These are phyloP conservation scores for Cirrhinus molitorella DNA, from an alignment of 2,797 vertebrate genomes.

Conservation along the genomic window DNA sequence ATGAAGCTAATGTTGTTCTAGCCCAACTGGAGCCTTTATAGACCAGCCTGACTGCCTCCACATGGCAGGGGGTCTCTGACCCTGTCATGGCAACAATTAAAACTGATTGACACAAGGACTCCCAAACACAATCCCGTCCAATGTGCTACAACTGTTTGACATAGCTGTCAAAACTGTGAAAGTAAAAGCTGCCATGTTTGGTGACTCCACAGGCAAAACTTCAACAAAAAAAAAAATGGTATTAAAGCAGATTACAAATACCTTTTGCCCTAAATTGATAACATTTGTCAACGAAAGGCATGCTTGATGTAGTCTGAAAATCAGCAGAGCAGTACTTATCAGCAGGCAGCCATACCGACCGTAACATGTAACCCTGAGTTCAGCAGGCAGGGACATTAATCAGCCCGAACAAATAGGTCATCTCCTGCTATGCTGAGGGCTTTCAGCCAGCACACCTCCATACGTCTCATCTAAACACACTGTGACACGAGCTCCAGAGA, in stretches of 20 bases:
- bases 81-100: conserved; percentile 51
- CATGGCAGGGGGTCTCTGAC: conserved; percentile 53
- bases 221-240: conserved; percentile 28
- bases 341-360: conserved; percentile 54
- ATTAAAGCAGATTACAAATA: conserved; percentile 30
- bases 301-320: conserved; percentile 38
- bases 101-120: conserved; percentile 41
- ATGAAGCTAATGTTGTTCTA: conserved; percentile 70
- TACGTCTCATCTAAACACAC: conserved; percentile 68
- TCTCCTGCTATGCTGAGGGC: conserved; percentile 56
- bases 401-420: conserved; percentile 63
- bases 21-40: conserved; percentile 66
- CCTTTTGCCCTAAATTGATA: conserved; percentile 32
- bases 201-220: conserved; percentile 25
- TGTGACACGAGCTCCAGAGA: conserved; percentile 68
- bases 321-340: conserved; percentile 47
- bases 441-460: conserved; percentile 48
- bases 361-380: conserved; percentile 44
- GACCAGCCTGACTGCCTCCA: conserved; percentile 63
- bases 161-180: conserved; percentile 47
- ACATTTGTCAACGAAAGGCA: conserved; percentile 25
- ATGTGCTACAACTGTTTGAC: conserved; percentile 39
- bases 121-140: conserved; percentile 33
- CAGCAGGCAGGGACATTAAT: conserved; percentile 64
- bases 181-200: conserved; percentile 24